Evolutionary conservation across 2,888 invertebrate species (phyloP).

Genomic region (Dysmachus trigonus): DNA sequence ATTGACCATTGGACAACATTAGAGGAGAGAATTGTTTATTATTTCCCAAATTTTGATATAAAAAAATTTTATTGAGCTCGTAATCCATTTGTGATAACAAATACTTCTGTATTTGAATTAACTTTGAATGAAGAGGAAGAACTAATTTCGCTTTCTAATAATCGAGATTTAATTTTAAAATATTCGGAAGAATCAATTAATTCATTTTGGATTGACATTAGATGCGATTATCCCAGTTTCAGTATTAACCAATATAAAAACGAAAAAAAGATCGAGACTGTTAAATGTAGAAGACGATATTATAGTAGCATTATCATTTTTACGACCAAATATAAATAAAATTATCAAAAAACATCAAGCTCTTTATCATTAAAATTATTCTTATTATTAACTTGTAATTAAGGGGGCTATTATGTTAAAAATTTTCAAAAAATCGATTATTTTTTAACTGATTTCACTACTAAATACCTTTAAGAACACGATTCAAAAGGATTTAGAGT

Average conservation of each 20-base stretch:
- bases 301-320: neutral
- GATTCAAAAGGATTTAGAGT: too few relatives aligned
- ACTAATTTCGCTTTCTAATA: constrained; percentile 49
- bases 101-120: constrained; percentile 21
- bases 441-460: too few relatives aligned
- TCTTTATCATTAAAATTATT: constrained; percentile 18
- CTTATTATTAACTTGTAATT: constrained; percentile 17
- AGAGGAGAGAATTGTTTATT: too few relatives aligned
- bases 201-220: constrained; percentile 49
- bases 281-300: too few relatives aligned
- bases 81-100: constrained; percentile 47
- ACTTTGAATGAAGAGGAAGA: constrained; percentile 41
- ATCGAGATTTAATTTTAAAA: constrained; percentile 50
- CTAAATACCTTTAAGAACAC: too few relatives aligned
- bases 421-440: too few relatives aligned
- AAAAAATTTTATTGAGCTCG: constrained; percentile 49
- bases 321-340: constrained; percentile 19
- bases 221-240: constrained; percentile 34
- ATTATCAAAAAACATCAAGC: constrained; percentile 15
- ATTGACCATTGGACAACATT: constrained; percentile 49
- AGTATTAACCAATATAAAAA: constrained; percentile 40
- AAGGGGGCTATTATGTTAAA: too few relatives aligned
- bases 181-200: constrained; percentile 42
- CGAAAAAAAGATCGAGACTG: constrained; percentile 17
- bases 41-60: constrained; percentile 46